These are phyloP conservation scores for Nasonia giraulti DNA, from an alignment of 1,140 invertebrate species.

Conservation along the genomic window DNA sequence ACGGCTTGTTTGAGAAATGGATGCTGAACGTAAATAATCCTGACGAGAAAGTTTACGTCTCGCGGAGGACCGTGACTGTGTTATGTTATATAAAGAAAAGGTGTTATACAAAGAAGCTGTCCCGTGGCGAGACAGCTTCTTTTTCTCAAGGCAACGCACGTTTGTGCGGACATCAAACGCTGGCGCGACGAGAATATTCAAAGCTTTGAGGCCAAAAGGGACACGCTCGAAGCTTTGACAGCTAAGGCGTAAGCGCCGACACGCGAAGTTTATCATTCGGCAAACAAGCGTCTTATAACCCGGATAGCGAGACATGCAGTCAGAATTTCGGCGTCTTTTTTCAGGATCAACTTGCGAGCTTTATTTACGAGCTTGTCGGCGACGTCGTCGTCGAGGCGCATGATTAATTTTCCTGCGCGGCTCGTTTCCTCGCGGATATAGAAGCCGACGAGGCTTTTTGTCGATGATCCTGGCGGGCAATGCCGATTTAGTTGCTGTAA, in stretches of 20 bases:
- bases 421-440: neutral
- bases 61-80: neutral
- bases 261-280: neutral
- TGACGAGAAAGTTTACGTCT: too few species aligned
- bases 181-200: neutral
- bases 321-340: neutral
- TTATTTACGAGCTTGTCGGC: neutral
- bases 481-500: conserved; percentile 17
- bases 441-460: neutral
- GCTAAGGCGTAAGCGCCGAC: neutral
- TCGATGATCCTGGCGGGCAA: neutral
- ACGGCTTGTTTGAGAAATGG: neutral
- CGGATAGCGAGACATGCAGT: too few species aligned
- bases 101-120: neutral
- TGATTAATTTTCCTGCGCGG: conserved; percentile 14
- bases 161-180: neutral
- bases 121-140: neutral
- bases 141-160: neutral
- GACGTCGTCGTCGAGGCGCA: neutral
- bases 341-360: neutral
- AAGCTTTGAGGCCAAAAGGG: neutral
- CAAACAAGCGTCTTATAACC: neutral
- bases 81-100: neutral
- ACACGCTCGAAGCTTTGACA: neutral
- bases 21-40: too few species aligned